Evolutionary conservation across 2,113 vertebrate species (phyloP).

Genomic region (Pampusana beccarii): DNA sequence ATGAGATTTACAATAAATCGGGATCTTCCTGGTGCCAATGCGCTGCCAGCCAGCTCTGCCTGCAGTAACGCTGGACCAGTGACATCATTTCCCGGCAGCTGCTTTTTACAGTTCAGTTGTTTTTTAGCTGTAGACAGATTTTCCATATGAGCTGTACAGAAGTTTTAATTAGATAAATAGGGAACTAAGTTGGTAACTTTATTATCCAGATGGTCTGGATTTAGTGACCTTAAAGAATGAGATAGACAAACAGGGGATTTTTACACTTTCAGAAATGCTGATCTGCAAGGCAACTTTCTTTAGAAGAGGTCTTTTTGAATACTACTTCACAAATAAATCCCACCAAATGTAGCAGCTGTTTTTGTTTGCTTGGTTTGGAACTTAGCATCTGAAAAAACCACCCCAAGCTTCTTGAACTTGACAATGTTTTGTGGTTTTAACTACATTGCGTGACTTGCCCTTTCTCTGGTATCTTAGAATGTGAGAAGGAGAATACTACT

Average conservation of each 20-base stretch:
- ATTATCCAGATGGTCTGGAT: slow-evolving; percentile 29
- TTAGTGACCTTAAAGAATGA: slow-evolving; percentile 22
- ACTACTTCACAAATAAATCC: background rate
- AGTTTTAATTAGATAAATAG: slow-evolving; percentile 45
- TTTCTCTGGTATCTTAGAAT: background rate
- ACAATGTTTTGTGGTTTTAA: background rate
- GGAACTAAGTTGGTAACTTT: slow-evolving; percentile 29
- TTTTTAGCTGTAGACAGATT: slow-evolving; percentile 32
- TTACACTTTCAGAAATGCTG: background rate
- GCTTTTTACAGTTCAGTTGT: slow-evolving; percentile 50
- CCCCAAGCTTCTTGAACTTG: background rate
- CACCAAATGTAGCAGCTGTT: background rate
- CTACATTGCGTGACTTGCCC: background rate
- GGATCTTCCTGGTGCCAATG: slow-evolving; percentile 10
- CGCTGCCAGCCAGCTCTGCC: background rate
- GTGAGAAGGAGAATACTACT: background rate
- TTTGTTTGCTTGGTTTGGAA: background rate
- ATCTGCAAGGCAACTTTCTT: background rate
- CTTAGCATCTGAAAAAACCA: background rate
- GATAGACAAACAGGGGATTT: background rate
- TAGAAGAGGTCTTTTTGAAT: background rate
- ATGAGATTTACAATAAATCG: background rate
- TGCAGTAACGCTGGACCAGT: background rate
- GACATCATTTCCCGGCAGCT: slow-evolving; percentile 51
- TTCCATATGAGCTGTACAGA: slow-evolving; percentile 20